A percentile compares a stretch with the other conserved stretches of the same genome.
Conservation (phyloP, 2,888 invertebrate genomes). For the Allacma fusca region DNA sequence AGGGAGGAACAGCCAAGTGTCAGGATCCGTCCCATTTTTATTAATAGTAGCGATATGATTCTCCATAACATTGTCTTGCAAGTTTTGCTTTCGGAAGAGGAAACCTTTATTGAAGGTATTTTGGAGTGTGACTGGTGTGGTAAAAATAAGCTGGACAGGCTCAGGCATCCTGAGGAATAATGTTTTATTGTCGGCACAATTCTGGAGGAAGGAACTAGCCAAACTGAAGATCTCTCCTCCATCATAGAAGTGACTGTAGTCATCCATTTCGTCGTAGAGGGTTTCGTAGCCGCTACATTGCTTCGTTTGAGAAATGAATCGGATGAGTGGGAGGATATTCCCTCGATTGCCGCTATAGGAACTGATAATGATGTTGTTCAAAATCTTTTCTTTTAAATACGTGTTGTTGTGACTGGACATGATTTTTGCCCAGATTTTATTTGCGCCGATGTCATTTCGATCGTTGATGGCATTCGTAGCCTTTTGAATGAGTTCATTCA, state of each 20-base stretch:
- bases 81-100: constrained; percentile 36
- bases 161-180: constrained; percentile 27
- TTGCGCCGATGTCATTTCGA: constrained; percentile 34
- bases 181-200: constrained; percentile 17
- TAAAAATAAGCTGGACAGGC: constrained; percentile 35
- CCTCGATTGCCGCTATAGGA: constrained; percentile 34
- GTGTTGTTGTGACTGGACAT: background rate
- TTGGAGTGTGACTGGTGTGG: constrained; percentile 29
- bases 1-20: constrained; percentile 24
- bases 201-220: constrained; percentile 1
- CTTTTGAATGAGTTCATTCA: constrained; percentile 29
- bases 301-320: constrained; percentile 40
- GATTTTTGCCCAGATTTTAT: constrained; percentile 43
- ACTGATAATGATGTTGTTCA: constrained; percentile 32
- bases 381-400: background rate
- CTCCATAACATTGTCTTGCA: constrained; percentile 38
- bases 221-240: constrained; percentile 42
- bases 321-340: constrained; percentile 37
- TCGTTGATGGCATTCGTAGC: constrained; percentile 15
- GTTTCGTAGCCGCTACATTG: constrained; percentile 36
- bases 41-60: constrained; percentile 36
- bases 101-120: constrained; percentile 42
- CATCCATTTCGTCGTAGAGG: constrained; percentile 38
- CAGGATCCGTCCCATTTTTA: constrained; percentile 19
- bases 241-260: constrained; percentile 39